phyloP scores from a whole-genome alignment of 1,140 invertebrate species.

The Pseudomyrmex flavicornis region DNA sequence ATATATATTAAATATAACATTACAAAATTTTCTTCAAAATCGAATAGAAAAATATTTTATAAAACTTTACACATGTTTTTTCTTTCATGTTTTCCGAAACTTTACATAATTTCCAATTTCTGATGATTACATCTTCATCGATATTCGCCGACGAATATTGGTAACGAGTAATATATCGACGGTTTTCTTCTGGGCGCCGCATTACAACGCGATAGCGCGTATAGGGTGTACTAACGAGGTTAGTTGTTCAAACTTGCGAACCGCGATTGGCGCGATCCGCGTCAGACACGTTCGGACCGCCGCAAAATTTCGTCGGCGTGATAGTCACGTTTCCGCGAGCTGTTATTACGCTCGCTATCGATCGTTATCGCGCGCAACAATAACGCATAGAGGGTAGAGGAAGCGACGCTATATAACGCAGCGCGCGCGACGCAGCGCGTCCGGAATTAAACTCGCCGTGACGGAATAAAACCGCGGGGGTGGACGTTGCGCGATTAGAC shows the following conservation, averaged over 20 bases:
- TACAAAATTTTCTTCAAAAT: not conserved
- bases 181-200: not conserved
- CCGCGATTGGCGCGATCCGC: constrained; percentile 34
- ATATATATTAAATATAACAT: not conserved
- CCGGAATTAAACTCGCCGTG: constrained; percentile 48
- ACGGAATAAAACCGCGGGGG: constrained; percentile 65
- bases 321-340: constrained; percentile 43
- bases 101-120: not conserved
- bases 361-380: constrained; percentile 58
- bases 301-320: constrained; percentile 37
- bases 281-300: constrained; percentile 2
- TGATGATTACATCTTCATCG: not conserved
- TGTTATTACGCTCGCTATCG: constrained; percentile 60
- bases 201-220: not conserved
- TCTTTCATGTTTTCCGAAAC: too few relatives aligned
- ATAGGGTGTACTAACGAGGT: constrained; percentile 1
- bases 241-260: constrained; percentile 20
- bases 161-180: not conserved
- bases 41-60: not conserved
- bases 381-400: constrained; percentile 14
- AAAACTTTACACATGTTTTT: too few relatives aligned
- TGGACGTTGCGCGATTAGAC: constrained; percentile 64
- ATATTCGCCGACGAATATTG: not conserved
- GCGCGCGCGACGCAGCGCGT: not conserved
- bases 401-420: constrained; percentile 2